Conservation (phyloP, 2,113 vertebrate genomes). For the Guaruba guarouba region DNA sequence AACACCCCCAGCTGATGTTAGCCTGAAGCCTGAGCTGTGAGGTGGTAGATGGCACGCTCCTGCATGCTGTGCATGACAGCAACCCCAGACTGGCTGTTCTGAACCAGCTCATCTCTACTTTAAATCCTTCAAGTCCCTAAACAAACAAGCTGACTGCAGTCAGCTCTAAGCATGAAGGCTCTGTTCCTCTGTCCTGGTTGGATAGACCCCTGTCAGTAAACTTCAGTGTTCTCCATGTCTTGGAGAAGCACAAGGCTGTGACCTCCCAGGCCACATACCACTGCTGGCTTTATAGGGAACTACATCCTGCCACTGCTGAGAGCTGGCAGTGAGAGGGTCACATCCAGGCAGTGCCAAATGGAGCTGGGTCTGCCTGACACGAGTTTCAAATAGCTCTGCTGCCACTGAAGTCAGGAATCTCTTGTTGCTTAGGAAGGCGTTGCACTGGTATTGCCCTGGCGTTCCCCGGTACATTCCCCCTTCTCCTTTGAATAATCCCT, state of each 20-base stretch:
- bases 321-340: background rate
- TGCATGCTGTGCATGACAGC: conserved; percentile 14
- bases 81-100: background rate
- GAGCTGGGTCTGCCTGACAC: background rate
- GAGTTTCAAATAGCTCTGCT: background rate
- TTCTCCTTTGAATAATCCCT: conserved; percentile 30
- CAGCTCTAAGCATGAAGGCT: background rate
- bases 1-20: background rate
- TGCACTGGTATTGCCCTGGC: background rate
- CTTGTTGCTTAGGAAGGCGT: background rate
- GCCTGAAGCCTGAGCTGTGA: background rate
- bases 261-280: background rate
- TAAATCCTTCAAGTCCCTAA: background rate
- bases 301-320: background rate
- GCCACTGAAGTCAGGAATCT: background rate
- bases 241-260: background rate
- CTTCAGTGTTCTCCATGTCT: background rate
- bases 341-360: background rate
- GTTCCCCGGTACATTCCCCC: background rate
- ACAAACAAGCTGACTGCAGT: background rate
- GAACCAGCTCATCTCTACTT: background rate
- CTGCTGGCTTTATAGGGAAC: background rate
- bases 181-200: background rate
- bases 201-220: background rate
- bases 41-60: background rate